These are phyloP conservation scores for Drosophila dunni DNA, from an alignment of 1,140 invertebrate species.

Conservation along the genomic window DNA sequence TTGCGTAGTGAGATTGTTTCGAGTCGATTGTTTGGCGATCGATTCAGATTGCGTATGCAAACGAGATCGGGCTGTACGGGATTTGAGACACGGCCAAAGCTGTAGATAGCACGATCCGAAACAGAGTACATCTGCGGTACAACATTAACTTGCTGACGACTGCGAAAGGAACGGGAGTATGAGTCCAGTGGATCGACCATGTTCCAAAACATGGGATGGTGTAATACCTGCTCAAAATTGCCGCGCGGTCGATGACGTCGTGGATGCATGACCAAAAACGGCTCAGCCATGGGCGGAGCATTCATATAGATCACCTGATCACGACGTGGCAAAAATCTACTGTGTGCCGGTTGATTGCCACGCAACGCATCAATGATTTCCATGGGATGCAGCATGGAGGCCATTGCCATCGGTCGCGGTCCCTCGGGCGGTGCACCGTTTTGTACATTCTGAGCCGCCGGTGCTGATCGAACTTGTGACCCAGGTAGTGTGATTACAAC, in stretches of 20 bases:
- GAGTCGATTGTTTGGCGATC: constrained; percentile 71
- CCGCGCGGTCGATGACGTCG: constrained; percentile 57
- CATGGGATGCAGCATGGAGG: constrained; percentile 56
- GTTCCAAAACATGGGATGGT: constrained; percentile 80
- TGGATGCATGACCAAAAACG: constrained; percentile 43
- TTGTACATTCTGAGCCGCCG: constrained; percentile 34
- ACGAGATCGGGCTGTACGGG: constrained; percentile 75
- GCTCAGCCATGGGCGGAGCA: constrained; percentile 47
- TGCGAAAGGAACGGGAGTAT: constrained; percentile 33
- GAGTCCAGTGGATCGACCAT: constrained; percentile 75
- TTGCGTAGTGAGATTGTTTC: constrained; percentile 85
- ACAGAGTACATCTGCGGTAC: constrained; percentile 50
- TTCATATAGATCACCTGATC: constrained; percentile 77
- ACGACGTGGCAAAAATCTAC: constrained; percentile 70
- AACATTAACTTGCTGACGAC: constrained; percentile 19
- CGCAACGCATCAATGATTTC: constrained; percentile 42
- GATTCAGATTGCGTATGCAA: constrained; percentile 78
- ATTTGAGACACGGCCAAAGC: constrained; percentile 70
- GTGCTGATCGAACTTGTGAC: constrained; percentile 14
- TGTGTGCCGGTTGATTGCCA: constrained; percentile 64
- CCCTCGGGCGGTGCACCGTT: constrained; percentile 28
- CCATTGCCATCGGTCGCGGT: constrained; percentile 32
- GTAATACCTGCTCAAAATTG: constrained; percentile 65
- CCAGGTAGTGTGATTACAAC: constrained; percentile 61
- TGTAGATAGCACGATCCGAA: constrained; percentile 78